phyloP scores from a whole-genome alignment of 2,888 invertebrate genomes.

The Dicyrtomina minuta region DNA sequence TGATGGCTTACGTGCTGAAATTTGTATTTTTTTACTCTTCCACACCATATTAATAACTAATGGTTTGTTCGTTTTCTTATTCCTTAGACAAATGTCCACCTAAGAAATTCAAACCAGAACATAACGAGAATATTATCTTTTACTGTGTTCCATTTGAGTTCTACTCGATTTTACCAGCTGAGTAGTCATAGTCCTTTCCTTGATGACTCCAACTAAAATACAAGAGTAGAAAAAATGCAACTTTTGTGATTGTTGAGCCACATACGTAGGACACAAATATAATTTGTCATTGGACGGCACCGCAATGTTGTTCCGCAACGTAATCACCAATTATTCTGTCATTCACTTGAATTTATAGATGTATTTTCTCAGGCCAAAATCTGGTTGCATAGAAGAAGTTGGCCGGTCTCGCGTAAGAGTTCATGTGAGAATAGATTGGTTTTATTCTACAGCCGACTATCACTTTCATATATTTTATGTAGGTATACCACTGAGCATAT shows the following conservation, averaged over 20 bases:
- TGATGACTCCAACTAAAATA: no score
- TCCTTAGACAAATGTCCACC: slow-evolving; percentile 10
- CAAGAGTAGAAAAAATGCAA: no score
- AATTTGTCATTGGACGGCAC: slow-evolving; percentile 13
- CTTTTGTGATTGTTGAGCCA: background rate
- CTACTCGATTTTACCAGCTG: background rate
- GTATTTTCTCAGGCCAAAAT: background rate
- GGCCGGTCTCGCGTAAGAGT: background rate
- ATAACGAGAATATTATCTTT: slow-evolving; percentile 8
- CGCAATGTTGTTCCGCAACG: slow-evolving; percentile 19
- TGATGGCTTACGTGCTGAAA: no score
- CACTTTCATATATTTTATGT: background rate
- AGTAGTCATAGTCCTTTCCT: no score
- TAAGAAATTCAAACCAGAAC: slow-evolving; percentile 20
- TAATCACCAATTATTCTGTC: slow-evolving; percentile 1
- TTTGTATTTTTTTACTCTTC: no score
- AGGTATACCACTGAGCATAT: no score
- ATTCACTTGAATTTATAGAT: background rate
- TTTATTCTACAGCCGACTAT: background rate
- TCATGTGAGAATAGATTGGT: slow-evolving; percentile 15
- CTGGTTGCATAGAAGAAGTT: background rate
- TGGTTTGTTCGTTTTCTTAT: slow-evolving; percentile 15
- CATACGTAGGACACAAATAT: background rate
- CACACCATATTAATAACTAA: slow-evolving; percentile 19
- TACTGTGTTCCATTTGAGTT: background rate